phyloP scores from a whole-genome alignment of 2,888 invertebrate species.

The Yponomeuta sedellus region DNA sequence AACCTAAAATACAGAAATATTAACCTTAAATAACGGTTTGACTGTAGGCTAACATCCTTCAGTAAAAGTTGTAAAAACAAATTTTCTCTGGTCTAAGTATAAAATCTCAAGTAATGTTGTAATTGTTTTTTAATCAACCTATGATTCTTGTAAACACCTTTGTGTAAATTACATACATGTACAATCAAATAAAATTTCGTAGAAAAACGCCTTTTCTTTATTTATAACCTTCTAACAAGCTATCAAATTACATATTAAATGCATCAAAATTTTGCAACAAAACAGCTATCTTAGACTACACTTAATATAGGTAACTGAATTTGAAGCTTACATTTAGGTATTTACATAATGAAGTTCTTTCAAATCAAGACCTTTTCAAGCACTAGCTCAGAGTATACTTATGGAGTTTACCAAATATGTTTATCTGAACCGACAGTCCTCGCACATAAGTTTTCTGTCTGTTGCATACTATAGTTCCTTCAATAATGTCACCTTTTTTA shows the following conservation, averaged over 20 bases:
- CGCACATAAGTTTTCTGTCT: constrained; percentile 85
- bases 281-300: neutral
- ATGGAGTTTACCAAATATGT: constrained; percentile 77
- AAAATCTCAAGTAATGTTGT: constrained; percentile 9
- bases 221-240: neutral
- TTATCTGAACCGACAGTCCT: constrained; percentile 82
- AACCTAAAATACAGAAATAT: neutral
- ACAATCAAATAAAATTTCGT: constrained; percentile 71
- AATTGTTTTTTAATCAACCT: constrained; percentile 6
- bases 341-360: neutral
- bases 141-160: constrained; percentile 28
- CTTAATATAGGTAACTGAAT: neutral
- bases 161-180: constrained; percentile 59
- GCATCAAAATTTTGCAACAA: neutral
- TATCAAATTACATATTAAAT: neutral
- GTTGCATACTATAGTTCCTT: constrained; percentile 83
- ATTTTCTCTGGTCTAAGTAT: constrained; percentile 1
- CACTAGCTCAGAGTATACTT: constrained; percentile 80
- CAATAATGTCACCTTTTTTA: constrained; percentile 78
- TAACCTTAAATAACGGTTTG: neutral
- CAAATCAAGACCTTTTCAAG: neutral
- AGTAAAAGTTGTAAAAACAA: neutral
- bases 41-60: neutral
- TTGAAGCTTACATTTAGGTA: neutral
- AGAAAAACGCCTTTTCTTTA: constrained; percentile 50